Evolutionary conservation across 53 echinoderm and acorn worm genomes (phyloP), one percentile per base, ranked within the genome.

Genomic region (Paelopatides confundens): DNA sequence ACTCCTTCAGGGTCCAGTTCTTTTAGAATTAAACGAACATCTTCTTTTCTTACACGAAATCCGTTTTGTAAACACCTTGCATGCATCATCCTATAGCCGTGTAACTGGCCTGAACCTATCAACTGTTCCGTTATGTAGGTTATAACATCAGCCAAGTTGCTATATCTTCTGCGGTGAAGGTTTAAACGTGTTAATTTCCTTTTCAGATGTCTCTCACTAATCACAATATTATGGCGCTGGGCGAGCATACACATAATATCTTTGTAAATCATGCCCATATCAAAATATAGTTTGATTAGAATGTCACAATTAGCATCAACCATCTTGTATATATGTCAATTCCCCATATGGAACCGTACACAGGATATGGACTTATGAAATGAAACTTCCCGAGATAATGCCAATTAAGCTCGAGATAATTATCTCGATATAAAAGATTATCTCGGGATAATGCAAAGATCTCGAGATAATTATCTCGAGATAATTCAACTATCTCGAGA

Each of bases 21-120:
- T 18, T 46, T 36, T 23, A 91, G 78, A 32, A 88, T 63, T 1
- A 37, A 17, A 35, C 94, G 82, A 49, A 94, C 91, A 24, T 88
- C 88, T 85, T 94, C 91, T 26, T 70, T 85, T 38, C 69, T 79
- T 5, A 89, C 91, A 27, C 27, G 54, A 23, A 94, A 53, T 14
- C 91, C 91, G 4, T 65, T 31, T 23, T 81, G 71, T 54, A 71
- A 43, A 51, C 90, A 89, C 76, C 71, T 86, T 33, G 81, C 77
- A 82, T 89, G 83, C 91, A 91, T 91, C 50, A 69, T 71, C 14
- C 91, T 81, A 78, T 91, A 94, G 15, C 94, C 94, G 50, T 32
- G 67, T 32, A 67, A 67, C n/a, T n/a, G n/a, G n/a, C n/a, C n/a
- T n/a, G n/a, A n/a, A n/a, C n/a, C n/a, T n/a, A n/a, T n/a, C n/a